These are phyloP conservation scores for Ianthella basta DNA, from an alignment of 37 sponge, comb jelly and placozoan genomes.

Conservation along the genomic window DNA sequence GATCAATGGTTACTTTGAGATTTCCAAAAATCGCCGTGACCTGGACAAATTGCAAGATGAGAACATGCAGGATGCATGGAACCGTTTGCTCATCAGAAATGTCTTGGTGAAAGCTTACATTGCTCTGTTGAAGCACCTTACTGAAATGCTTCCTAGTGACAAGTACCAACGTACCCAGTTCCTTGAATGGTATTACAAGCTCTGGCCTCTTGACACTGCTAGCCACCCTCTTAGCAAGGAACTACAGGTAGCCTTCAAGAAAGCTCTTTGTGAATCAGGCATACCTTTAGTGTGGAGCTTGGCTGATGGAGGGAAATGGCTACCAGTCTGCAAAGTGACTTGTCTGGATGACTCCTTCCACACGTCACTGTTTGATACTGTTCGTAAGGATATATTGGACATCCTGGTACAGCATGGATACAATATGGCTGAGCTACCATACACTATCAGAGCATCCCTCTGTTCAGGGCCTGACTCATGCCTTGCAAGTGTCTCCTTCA, in stretches of 20 bases:
- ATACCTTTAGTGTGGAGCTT: not conserved
- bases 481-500: conserved; percentile 13
- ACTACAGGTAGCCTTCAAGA: not conserved
- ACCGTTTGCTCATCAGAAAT: conserved; percentile 38
- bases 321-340: conserved; percentile 12
- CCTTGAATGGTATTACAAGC: conserved; percentile 44
- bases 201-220: conserved; percentile 40
- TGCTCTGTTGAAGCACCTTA: conserved; percentile 28
- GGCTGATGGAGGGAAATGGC: conserved; percentile 53
- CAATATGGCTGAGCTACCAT: conserved; percentile 39
- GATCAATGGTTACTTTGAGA: conserved; percentile 61
- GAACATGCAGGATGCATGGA: conserved; percentile 42
- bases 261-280: not conserved
- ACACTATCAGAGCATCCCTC: not conserved
- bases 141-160: not conserved
- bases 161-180: conserved; percentile 4
- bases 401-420: conserved; percentile 30
- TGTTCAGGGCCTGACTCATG: not conserved
- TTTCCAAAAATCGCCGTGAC: conserved; percentile 42
- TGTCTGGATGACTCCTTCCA: conserved; percentile 10
- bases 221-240: not conserved
- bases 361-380: not conserved
- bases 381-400: conserved; percentile 14
- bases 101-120: conserved; percentile 44
- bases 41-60: conserved; percentile 15